These are phyloP conservation scores for Drosophila micromelanica DNA, from an alignment of 1,140 invertebrate species.

Conservation along the genomic window DNA sequence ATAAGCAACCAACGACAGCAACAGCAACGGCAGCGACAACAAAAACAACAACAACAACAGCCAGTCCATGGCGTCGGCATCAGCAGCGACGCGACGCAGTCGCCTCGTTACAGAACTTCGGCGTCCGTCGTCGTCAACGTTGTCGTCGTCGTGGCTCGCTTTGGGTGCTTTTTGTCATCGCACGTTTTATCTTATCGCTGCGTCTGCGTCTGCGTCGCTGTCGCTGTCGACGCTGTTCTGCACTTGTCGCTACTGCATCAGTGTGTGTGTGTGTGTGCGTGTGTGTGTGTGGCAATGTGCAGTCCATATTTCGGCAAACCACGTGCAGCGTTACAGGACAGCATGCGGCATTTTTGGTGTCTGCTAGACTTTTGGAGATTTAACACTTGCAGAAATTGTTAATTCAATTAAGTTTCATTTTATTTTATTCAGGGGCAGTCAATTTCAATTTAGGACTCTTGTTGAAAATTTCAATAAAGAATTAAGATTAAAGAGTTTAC, in stretches of 20 bases:
- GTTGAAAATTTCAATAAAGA: too few relatives aligned
- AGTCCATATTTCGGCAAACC: conserved; percentile 70
- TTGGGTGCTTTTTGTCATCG: conserved; percentile 79
- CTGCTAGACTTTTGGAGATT: conserved; percentile 68
- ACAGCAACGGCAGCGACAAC: background rate
- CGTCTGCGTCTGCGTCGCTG: conserved; percentile 41
- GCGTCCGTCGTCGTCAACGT: conserved; percentile 31
- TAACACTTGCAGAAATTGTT: conserved; percentile 75
- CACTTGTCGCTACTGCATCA: conserved; percentile 25
- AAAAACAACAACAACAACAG: conserved; percentile 2
- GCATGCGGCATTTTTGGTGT: conserved; percentile 77
- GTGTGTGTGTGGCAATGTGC: conserved; percentile 40
- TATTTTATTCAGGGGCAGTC: conserved; percentile 7
- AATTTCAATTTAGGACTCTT: background rate
- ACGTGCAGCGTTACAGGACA: conserved; percentile 69
- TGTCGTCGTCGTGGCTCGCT: conserved; percentile 43
- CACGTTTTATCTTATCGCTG: conserved; percentile 71
- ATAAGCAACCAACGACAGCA: conserved; percentile 46
- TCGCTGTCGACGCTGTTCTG: conserved; percentile 46
- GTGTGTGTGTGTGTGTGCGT: conserved; percentile 32
- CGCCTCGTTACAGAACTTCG: conserved; percentile 35
- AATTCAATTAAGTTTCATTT: conserved; percentile 41
- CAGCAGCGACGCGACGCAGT: conserved; percentile 24
- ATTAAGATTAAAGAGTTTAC: too few relatives aligned
- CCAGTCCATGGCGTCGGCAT: conserved; percentile 7